These are phyloP conservation scores for Accipiter cooperii DNA, from an alignment of 2,113 vertebrate genomes.

Conservation along the genomic window DNA sequence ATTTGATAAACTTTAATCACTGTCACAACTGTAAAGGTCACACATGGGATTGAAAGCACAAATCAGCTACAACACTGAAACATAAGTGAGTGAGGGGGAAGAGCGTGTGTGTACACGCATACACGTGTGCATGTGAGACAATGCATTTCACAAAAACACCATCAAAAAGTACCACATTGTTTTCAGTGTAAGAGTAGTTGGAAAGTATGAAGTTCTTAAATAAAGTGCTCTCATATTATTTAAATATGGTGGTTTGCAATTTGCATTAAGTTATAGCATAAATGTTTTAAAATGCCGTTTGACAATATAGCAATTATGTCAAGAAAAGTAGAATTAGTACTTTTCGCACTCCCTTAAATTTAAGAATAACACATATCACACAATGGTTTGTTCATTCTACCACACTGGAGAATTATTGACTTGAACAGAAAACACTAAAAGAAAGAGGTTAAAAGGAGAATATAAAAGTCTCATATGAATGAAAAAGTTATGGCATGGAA, in stretches of 20 bases:
- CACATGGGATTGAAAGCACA: not conserved
- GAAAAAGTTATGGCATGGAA: not conserved
- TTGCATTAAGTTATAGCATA: not conserved
- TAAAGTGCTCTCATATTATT: not conserved
- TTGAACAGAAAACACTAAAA: not conserved
- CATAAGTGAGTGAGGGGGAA: not conserved
- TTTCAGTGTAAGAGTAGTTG: not conserved
- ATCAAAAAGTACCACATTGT: not conserved
- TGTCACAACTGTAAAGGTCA: slow-evolving; percentile 64
- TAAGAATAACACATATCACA: not conserved
- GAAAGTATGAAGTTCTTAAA: not conserved
- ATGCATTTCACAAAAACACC: not conserved
- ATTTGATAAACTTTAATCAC: slow-evolving; percentile 66
- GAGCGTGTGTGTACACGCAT: accelerated
- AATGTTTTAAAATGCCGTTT: not conserved
- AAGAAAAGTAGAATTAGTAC: not conserved
- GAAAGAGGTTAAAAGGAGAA: not conserved
- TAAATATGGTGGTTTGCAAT: not conserved
- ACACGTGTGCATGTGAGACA: not conserved
- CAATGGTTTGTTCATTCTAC: not conserved
- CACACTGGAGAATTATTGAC: not conserved
- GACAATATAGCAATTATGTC: not conserved
- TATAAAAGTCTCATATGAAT: not conserved
- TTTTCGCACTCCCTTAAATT: not conserved
- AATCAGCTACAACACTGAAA: slow-evolving; percentile 9